phyloP scores from a whole-genome alignment of 2,888 invertebrate genomes.

The Stegana nigrithorax region DNA sequence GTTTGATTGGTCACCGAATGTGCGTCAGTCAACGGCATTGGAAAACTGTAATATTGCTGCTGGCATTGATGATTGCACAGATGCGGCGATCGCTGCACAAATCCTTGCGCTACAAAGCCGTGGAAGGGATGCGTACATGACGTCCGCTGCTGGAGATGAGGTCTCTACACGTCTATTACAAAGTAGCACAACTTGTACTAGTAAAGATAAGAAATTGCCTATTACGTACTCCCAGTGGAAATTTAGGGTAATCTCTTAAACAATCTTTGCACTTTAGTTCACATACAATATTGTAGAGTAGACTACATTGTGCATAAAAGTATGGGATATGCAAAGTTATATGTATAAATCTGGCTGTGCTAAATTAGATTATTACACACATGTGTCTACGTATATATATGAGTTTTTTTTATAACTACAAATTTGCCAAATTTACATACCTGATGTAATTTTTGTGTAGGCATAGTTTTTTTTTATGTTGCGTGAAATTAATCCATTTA shows the following conservation, averaged over 20 bases:
- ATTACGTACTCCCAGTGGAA: slow-evolving; percentile 74
- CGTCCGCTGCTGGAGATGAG: slow-evolving; percentile 67
- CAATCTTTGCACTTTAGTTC: no score
- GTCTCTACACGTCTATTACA: slow-evolving; percentile 71
- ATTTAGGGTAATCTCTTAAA: slow-evolving; percentile 70
- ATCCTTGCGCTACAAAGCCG: slow-evolving; percentile 57
- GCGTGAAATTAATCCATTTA: not conserved
- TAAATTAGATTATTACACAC: no score
- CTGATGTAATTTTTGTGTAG: not conserved
- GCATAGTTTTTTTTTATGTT: not conserved
- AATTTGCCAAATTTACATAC: no score
- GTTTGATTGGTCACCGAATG: slow-evolving; percentile 44
- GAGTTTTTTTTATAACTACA: no score
- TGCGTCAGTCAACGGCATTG: slow-evolving; percentile 64
- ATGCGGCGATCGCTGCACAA: slow-evolving; percentile 57
- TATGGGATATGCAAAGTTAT: no score
- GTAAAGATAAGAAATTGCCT: slow-evolving; percentile 70
- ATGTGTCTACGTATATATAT: no score
- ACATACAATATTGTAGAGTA: no score
- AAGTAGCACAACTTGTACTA: slow-evolving; percentile 64
- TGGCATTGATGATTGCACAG: slow-evolving; percentile 42
- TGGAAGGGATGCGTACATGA: slow-evolving; percentile 36
- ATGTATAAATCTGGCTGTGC: no score
- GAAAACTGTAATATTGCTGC: slow-evolving; percentile 53
- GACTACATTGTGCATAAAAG: no score